Conservation (phyloP, 2,888 invertebrate species). For the Macropis europaea region DNA sequence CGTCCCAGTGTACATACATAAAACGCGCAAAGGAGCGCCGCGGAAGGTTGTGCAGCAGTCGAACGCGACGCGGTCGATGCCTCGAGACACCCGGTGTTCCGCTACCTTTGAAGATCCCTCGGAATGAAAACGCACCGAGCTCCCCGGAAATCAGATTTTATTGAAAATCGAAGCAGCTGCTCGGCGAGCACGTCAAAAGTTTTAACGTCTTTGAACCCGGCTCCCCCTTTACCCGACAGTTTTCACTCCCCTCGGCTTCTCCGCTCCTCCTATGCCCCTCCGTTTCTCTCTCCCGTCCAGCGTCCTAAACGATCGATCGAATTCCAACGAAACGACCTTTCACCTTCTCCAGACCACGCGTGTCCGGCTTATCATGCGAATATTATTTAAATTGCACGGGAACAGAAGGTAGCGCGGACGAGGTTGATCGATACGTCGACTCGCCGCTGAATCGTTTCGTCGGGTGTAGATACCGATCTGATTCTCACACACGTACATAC, state of each 20-base stretch:
- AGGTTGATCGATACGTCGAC: conserved; percentile 61
- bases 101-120: conserved; percentile 27
- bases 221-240: conserved; percentile 5
- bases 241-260: too few species aligned
- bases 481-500: not conserved
- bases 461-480: conserved; percentile 34
- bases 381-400: conserved; percentile 54
- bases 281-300: not conserved
- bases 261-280: too few species aligned
- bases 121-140: conserved; percentile 41
- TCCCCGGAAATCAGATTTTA: conserved; percentile 51
- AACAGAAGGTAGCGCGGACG: conserved; percentile 52
- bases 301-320: conserved; percentile 50
- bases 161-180: conserved; percentile 51
- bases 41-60: conserved; percentile 42
- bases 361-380: conserved; percentile 40
- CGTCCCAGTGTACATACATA: conserved; percentile 23
- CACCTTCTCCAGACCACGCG: conserved; percentile 35
- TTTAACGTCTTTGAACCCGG: conserved; percentile 45
- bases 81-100: conserved; percentile 18
- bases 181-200: conserved; percentile 50
- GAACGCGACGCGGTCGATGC: conserved; percentile 33
- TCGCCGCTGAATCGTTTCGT: conserved; percentile 12
- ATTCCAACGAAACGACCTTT: conserved; percentile 49
- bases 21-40: conserved; percentile 46